Conservation (phyloP, 2,888 invertebrate species). For the Idaea aversata region DNA sequence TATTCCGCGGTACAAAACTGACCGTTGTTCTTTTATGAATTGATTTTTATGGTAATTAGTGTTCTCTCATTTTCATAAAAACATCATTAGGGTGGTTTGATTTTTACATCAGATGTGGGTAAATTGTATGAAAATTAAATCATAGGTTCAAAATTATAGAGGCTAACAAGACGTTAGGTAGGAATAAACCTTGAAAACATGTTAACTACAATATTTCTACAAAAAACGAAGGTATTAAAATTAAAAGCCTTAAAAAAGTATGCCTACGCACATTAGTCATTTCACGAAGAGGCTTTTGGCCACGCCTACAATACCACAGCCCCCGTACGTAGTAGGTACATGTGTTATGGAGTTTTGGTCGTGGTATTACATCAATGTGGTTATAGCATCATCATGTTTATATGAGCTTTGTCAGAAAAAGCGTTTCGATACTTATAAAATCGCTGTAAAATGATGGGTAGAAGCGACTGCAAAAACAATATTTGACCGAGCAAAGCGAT, state of each 20-base stretch:
- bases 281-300: not conserved
- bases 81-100: slow-evolving; percentile 6
- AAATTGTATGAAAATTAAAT: not conserved
- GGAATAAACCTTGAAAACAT: not conserved
- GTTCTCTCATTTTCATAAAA: slow-evolving; percentile 3
- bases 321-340: not conserved
- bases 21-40: slow-evolving; percentile 5
- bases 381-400: not conserved
- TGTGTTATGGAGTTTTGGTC: not conserved
- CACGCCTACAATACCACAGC: not conserved
- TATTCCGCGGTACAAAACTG: slow-evolving; percentile 29
- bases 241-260: not conserved
- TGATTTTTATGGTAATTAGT: slow-evolving; percentile 9
- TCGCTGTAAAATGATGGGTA: not conserved
- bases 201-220: not conserved
- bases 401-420: not conserved
- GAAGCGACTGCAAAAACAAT: not conserved
- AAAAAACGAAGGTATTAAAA: no score
- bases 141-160: not conserved
- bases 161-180: not conserved
- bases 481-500: not conserved
- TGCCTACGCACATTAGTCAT: not conserved
- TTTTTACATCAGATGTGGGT: slow-evolving; percentile 7
- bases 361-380: not conserved
- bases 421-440: not conserved